Conservation (phyloP, 2,113 vertebrate species). For the Azemiops feae region DNA sequence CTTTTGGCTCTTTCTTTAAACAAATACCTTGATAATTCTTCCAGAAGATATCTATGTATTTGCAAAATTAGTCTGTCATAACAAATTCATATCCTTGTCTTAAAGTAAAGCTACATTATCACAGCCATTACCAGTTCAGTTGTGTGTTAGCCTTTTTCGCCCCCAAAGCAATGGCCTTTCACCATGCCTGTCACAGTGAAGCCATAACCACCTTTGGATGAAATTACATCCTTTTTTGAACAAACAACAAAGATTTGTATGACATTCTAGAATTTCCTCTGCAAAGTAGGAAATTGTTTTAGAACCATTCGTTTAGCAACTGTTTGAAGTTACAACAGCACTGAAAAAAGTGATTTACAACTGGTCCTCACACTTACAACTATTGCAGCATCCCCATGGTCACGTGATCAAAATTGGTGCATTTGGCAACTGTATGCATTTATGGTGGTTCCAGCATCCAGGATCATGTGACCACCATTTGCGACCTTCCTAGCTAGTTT, state of each 20-base stretch:
- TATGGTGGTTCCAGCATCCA: too few relatives aligned
- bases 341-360: background rate
- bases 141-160: constrained; percentile 19
- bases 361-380: background rate
- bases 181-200: constrained; percentile 52
- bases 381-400: too few relatives aligned
- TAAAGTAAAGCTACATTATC: constrained; percentile 52
- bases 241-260: constrained; percentile 38
- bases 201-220: constrained; percentile 40
- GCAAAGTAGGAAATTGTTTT: background rate
- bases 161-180: constrained; percentile 57
- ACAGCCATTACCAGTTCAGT: constrained; percentile 55
- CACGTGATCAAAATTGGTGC: too few relatives aligned
- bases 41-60: too few relatives aligned
- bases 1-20: too few relatives aligned
- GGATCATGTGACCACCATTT: too few relatives aligned
- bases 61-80: too few relatives aligned
- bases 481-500: too few relatives aligned
- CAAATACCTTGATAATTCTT: too few relatives aligned
- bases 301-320: background rate
- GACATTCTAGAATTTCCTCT: constrained; percentile 15
- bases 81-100: too few relatives aligned
- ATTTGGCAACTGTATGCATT: too few relatives aligned
- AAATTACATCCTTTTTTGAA: constrained; percentile 53
- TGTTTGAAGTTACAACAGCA: background rate